A percentile compares a stretch with the other conserved stretches of the same genome.
phyloP scores from a whole-genome alignment of 2,797 vertebrate species.

The Telmatherina bonti region DNA sequence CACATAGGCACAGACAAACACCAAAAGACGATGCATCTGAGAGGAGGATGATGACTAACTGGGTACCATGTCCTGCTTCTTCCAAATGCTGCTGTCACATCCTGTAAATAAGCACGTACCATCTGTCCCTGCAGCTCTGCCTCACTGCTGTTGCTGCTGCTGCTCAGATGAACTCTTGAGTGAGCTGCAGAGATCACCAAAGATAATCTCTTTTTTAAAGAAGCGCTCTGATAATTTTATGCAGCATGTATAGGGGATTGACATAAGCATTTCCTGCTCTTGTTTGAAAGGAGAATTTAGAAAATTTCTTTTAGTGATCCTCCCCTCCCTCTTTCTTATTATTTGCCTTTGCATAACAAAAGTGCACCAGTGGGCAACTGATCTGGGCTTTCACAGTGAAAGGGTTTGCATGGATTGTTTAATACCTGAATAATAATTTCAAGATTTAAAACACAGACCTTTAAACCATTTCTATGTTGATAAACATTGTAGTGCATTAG shows the following conservation, averaged over 20 bases:
- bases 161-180: constrained; percentile 33
- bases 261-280: not conserved
- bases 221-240: constrained; percentile 11
- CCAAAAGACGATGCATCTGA: constrained; percentile 36
- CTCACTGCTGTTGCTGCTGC: constrained; percentile 33
- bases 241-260: not conserved
- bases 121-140: constrained; percentile 70
- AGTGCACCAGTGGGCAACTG: not conserved
- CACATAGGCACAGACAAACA: not conserved
- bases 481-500: no score
- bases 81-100: constrained; percentile 71
- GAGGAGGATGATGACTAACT: constrained; percentile 67
- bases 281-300: not conserved
- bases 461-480: no score
- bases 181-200: constrained; percentile 37
- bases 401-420: not conserved
- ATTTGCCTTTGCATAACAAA: not conserved
- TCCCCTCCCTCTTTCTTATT: not conserved
- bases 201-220: constrained; percentile 35
- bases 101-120: constrained; percentile 66
- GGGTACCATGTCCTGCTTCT: constrained; percentile 56
- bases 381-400: not conserved
- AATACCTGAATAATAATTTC: no score
- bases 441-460: not conserved
- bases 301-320: not conserved